Conservation (phyloP, 2,888 invertebrate genomes). For the Nymphalis c-album region DNA sequence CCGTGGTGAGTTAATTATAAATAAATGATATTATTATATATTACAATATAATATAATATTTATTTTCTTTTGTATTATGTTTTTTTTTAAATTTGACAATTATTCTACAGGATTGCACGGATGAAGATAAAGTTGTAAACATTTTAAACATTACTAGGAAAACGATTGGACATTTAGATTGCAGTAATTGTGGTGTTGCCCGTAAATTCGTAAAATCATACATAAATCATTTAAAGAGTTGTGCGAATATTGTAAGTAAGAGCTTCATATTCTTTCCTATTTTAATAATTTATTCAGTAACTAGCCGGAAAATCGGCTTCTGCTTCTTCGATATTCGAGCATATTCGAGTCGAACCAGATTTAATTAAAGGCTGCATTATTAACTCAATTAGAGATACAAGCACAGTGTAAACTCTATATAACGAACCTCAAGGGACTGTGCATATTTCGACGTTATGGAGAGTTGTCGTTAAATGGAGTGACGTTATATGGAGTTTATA, state of each 20-base stretch:
- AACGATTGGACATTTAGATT: slow-evolving; percentile 44
- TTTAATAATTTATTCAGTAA: too few relatives aligned
- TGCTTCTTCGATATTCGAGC: too few relatives aligned
- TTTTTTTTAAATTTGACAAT: background rate
- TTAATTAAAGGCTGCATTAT: too few relatives aligned
- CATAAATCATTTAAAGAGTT: slow-evolving; percentile 47
- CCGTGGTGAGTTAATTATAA: slow-evolving; percentile 43
- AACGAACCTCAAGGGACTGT: too few relatives aligned
- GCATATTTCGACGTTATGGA: too few relatives aligned
- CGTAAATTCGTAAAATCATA: slow-evolving; percentile 47
- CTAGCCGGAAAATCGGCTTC: too few relatives aligned
- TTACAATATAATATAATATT: background rate
- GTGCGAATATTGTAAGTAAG: slow-evolving; percentile 42
- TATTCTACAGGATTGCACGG: slow-evolving; percentile 39
- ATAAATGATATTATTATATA: background rate
- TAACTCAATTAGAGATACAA: too few relatives aligned
- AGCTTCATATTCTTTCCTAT: too few relatives aligned
- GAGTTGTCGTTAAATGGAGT: too few relatives aligned
- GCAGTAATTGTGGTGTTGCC: slow-evolving; percentile 45
- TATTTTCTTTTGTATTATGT: background rate
- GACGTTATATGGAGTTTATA: too few relatives aligned
- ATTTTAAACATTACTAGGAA: slow-evolving; percentile 47
- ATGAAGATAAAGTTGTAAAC: slow-evolving; percentile 44
- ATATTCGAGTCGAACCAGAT: too few relatives aligned
- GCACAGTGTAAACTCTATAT: too few relatives aligned